Percentiles rank a stretch among this genome's conserved stretches.
phyloP scores from a whole-genome alignment of 2,797 vertebrate species.

The Brachymystax lenok region DNA sequence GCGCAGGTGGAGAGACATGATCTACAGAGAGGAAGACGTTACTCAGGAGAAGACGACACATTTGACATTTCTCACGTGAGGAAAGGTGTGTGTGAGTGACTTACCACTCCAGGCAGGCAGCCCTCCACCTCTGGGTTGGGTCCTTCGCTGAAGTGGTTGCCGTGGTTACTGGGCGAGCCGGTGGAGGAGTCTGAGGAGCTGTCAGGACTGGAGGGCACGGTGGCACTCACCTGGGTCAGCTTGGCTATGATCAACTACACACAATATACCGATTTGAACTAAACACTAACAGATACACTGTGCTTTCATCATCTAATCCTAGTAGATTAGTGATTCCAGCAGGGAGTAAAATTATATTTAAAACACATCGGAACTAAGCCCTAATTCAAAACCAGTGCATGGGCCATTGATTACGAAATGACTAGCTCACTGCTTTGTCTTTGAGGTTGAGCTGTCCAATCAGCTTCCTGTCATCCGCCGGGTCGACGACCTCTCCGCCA shows the following conservation, averaged over 20 bases:
- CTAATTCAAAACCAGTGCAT: background rate
- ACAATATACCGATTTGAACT: background rate
- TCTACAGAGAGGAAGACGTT: conserved; percentile 65
- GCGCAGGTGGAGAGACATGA: conserved; percentile 89
- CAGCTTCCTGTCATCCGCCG: conserved; percentile 87
- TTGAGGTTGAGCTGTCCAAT: conserved; percentile 89
- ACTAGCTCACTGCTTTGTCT: conserved; percentile 83
- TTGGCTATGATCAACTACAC: conserved; percentile 87
- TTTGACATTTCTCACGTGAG: background rate
- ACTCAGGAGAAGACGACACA: background rate
- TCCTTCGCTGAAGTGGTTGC: conserved; percentile 89
- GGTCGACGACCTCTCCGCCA: conserved; percentile 86
- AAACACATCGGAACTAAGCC: no score
- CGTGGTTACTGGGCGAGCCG: conserved; percentile 89
- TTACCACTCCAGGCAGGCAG: conserved; percentile 89
- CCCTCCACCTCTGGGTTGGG: conserved; percentile 91
- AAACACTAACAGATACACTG: background rate
- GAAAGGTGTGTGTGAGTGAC: conserved; percentile 23
- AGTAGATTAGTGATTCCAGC: background rate
- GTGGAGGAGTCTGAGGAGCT: conserved; percentile 91
- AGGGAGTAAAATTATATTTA: background rate
- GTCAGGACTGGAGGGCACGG: conserved; percentile 91
- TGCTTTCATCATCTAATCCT: background rate
- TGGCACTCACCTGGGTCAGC: conserved; percentile 90
- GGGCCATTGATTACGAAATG: background rate